Percentiles rank a stretch among this genome's conserved stretches.
phyloP scores from a whole-genome alignment of 2,113 vertebrate genomes.

The Arenaria interpres region DNA sequence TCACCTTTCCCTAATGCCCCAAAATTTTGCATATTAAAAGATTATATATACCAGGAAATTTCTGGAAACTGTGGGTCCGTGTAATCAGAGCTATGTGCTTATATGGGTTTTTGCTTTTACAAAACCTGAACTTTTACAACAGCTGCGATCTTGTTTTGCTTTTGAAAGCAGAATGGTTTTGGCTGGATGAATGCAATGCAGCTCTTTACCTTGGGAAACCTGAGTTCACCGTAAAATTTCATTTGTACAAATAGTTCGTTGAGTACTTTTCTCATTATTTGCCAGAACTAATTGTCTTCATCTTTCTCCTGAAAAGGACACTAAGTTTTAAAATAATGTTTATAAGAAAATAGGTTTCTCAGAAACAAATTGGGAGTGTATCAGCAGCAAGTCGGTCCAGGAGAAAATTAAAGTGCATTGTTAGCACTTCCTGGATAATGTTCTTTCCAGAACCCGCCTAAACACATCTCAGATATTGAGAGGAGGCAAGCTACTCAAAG shows the following conservation, averaged over 20 bases:
- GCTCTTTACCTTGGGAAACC: background rate
- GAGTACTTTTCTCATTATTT: background rate
- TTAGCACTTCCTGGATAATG: constrained; percentile 26
- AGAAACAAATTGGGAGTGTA: background rate
- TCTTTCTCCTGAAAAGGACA: background rate
- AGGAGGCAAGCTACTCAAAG: background rate
- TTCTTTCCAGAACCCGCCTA: constrained; percentile 20
- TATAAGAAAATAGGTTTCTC: background rate
- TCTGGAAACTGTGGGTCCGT: background rate
- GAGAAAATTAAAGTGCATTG: constrained; percentile 25
- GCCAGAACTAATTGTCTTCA: background rate
- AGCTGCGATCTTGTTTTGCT: background rate
- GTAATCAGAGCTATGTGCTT: background rate
- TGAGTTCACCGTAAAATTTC: background rate
- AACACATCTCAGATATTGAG: background rate
- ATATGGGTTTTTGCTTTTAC: background rate
- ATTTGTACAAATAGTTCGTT: background rate
- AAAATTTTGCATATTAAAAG: background rate
- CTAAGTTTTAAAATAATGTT: background rate
- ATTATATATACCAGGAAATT: background rate
- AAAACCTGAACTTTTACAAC: background rate
- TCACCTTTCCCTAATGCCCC: background rate
- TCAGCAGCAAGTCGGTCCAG: background rate
- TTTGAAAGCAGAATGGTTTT: background rate
- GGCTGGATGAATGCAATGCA: background rate